Percentiles rank a stretch among this genome's conserved stretches.
phyloP scores from a whole-genome alignment of 1,140 invertebrate species.

The Pseudobourletiella spinata region DNA sequence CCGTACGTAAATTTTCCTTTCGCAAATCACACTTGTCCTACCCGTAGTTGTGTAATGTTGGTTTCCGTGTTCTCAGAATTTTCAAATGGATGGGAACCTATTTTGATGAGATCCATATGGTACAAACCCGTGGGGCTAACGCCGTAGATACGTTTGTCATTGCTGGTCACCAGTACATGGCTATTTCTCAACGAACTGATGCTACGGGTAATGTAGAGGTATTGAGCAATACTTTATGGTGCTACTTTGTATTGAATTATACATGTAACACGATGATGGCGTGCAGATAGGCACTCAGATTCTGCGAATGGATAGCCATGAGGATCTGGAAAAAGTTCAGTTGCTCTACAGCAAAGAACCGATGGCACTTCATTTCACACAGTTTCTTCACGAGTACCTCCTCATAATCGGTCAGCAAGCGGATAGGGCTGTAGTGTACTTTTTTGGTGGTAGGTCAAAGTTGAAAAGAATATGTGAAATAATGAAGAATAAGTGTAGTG shows the following conservation, averaged over 20 bases:
- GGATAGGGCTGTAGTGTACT: not conserved
- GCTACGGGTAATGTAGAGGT: constrained; percentile 6
- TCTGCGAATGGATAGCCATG: constrained; percentile 1
- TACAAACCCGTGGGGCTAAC: constrained; percentile 11
- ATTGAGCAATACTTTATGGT: not conserved
- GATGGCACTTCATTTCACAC: not conserved
- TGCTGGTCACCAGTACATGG: constrained; percentile 4
- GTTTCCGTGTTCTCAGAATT: too few species aligned
- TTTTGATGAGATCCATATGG: constrained; percentile 15
- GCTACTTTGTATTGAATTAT: too few species aligned
- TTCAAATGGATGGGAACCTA: constrained; percentile 10
- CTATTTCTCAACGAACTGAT: constrained; percentile 9
- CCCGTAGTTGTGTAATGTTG: too few species aligned
- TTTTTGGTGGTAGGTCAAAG: not conserved
- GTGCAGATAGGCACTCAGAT: constrained; percentile 11
- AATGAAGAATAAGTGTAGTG: not conserved
- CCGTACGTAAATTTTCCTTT: constrained; percentile 12
- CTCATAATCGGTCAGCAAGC: not conserved
- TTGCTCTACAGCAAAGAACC: constrained; percentile 11
- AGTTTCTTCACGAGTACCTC: not conserved
- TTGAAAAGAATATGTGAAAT: not conserved
- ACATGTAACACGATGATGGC: not conserved
- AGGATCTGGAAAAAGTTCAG: constrained; percentile 8
- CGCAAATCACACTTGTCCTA: too few species aligned
- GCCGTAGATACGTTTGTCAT: constrained; percentile 12